A percentile compares a stretch with the other conserved stretches of the same genome.
These are phyloP conservation scores for Xylocampa areola DNA, from an alignment of 2,888 invertebrate species.

Conservation along the genomic window DNA sequence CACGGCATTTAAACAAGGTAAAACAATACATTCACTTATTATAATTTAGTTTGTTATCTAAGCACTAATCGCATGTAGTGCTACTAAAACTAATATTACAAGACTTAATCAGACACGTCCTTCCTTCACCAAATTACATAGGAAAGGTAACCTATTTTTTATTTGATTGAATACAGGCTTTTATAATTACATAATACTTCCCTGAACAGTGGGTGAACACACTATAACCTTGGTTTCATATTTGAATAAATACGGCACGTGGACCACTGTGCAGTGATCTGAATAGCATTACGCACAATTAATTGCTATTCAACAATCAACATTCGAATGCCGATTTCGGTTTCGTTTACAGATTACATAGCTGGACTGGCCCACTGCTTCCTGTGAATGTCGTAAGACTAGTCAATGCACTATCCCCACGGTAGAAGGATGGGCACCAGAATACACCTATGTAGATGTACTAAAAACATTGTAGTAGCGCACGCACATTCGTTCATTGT, in stretches of 20 bases:
- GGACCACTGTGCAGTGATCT: slow-evolving; percentile 14
- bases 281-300: slow-evolving; percentile 35
- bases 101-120: slow-evolving; percentile 10
- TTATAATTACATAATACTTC: slow-evolving; percentile 48
- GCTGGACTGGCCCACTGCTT: slow-evolving; percentile 33
- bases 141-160: slow-evolving; percentile 31
- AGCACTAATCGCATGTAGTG: slow-evolving; percentile 12
- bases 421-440: slow-evolving; percentile 17
- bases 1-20: slow-evolving; percentile 17
- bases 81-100: background rate
- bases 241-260: slow-evolving; percentile 45
- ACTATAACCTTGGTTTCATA: slow-evolving; percentile 59
- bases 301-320: slow-evolving; percentile 17
- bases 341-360: background rate
- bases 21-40: slow-evolving; percentile 26
- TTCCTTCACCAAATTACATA: slow-evolving; percentile 28
- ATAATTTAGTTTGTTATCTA: slow-evolving; percentile 1
- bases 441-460: slow-evolving; percentile 8
- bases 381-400: slow-evolving; percentile 46
- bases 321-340: slow-evolving; percentile 12
- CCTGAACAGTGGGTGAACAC: slow-evolving; percentile 59
- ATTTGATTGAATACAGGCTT: slow-evolving; percentile 24
- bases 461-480: slow-evolving; percentile 11
- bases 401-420: slow-evolving; percentile 26
- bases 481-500: slow-evolving; percentile 1